A percentile compares a stretch with the other conserved stretches of the same genome.
Conservation (phyloP, 2,113 vertebrate species). For the Synchiropus splendidus region DNA sequence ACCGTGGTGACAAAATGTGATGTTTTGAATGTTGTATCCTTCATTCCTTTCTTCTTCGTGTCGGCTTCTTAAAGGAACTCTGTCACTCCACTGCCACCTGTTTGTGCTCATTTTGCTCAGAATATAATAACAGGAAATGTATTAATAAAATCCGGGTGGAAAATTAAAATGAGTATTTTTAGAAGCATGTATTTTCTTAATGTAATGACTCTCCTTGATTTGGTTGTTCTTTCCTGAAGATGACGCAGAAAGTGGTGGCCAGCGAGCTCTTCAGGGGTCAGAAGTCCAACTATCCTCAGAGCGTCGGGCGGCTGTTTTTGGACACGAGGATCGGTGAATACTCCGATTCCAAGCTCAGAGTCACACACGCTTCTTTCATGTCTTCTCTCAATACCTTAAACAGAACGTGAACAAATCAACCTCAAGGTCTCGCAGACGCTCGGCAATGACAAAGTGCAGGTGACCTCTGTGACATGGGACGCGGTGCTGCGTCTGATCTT, state of each 20-base stretch:
- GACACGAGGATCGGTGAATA: constrained; percentile 82
- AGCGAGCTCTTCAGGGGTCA: constrained; percentile 92
- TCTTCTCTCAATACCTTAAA: constrained; percentile 9
- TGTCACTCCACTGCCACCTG: too few species aligned
- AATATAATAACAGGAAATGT: too few species aligned
- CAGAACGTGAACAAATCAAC: constrained; percentile 87
- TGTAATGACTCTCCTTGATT: too few species aligned
- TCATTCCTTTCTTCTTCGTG: too few species aligned
- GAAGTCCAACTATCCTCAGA: constrained; percentile 90
- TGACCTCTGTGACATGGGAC: constrained; percentile 27
- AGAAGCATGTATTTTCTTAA: too few species aligned
- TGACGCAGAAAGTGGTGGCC: constrained; percentile 91
- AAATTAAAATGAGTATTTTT: too few species aligned
- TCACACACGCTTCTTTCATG: background rate
- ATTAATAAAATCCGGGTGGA: too few species aligned
- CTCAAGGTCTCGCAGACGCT: constrained; percentile 82
- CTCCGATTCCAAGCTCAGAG: background rate
- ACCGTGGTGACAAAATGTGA: too few species aligned
- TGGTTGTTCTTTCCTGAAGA: constrained; percentile 55
- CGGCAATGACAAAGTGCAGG: constrained; percentile 83
- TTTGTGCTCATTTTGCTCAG: too few species aligned
- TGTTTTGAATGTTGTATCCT: too few species aligned
- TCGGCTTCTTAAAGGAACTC: too few species aligned
- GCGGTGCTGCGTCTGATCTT: background rate
- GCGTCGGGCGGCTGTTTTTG: constrained; percentile 88